Conservation (phyloP, 2,113 vertebrate genomes). For the Aythya baeri region DNA sequence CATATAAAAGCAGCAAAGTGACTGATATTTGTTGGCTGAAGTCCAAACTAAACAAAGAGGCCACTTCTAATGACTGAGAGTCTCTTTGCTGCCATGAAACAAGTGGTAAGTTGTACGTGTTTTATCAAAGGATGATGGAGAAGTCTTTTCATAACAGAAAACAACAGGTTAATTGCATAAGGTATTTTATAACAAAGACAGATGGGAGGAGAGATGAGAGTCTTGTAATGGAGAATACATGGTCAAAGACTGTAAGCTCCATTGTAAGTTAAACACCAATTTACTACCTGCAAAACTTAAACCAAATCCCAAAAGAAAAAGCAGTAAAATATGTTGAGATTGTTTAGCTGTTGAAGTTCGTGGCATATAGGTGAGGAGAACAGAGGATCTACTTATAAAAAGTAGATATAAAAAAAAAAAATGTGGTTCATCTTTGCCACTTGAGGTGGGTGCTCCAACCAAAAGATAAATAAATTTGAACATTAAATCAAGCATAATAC, state of each 20-base stretch:
- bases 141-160: not conserved
- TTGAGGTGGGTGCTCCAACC: not conserved
- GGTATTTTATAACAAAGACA: not conserved
- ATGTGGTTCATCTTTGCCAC: not conserved
- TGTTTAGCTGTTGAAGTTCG: not conserved
- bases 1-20: not conserved
- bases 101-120: not conserved
- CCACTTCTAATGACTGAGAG: not conserved
- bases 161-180: not conserved
- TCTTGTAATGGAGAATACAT: not conserved
- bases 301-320: not conserved
- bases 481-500: not conserved
- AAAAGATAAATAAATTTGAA: not conserved
- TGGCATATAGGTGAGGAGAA: not conserved
- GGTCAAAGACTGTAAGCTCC: not conserved
- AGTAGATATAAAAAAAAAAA: too few relatives aligned
- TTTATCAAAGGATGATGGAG: not conserved
- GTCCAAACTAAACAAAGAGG: not conserved
- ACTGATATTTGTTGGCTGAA: not conserved
- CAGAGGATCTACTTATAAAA: not conserved
- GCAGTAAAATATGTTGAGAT: not conserved
- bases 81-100: not conserved
- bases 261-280: not conserved
- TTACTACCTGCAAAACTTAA: not conserved
- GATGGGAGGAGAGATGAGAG: not conserved